Evolutionary conservation across 2,797 vertebrate genomes (phyloP).

Genomic region (Carapus acus): DNA sequence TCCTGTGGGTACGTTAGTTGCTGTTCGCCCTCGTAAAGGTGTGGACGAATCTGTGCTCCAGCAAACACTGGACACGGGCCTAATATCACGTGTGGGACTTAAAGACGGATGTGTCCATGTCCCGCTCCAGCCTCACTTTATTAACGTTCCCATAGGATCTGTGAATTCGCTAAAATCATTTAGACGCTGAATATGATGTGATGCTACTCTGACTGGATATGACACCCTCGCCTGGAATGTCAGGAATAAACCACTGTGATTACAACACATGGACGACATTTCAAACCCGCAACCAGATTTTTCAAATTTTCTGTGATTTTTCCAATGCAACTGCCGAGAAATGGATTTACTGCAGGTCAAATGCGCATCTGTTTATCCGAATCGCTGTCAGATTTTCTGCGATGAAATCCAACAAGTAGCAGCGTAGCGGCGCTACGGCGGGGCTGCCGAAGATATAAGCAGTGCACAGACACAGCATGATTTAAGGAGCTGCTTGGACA

Average conservation of each 20-base stretch:
- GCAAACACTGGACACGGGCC: slow-evolving; percentile 6
- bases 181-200: too few species aligned
- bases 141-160: neutral
- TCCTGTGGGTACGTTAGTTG: slow-evolving; percentile 7
- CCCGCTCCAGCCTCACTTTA: slow-evolving; percentile 10
- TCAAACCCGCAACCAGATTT: too few species aligned
- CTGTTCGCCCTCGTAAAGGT: slow-evolving; percentile 17
- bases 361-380: slow-evolving; percentile 40
- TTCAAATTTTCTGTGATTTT: too few species aligned
- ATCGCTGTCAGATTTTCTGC: slow-evolving; percentile 36
- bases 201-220: too few species aligned
- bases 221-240: too few species aligned
- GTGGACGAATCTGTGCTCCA: slow-evolving; percentile 26
- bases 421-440: slow-evolving; percentile 28
- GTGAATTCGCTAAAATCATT: too few species aligned
- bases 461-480: slow-evolving; percentile 30
- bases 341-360: slow-evolving; percentile 34
- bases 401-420: slow-evolving; percentile 43
- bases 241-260: too few species aligned
- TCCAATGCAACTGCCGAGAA: slow-evolving; percentile 14
- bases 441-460: slow-evolving; percentile 35
- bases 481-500: slow-evolving; percentile 37
- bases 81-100: slow-evolving; percentile 9
- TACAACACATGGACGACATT: too few species aligned
- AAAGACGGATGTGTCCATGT: slow-evolving; percentile 14